Conservation (phyloP, 2,888 invertebrate species). For the Hemistola chrysoprasaria region DNA sequence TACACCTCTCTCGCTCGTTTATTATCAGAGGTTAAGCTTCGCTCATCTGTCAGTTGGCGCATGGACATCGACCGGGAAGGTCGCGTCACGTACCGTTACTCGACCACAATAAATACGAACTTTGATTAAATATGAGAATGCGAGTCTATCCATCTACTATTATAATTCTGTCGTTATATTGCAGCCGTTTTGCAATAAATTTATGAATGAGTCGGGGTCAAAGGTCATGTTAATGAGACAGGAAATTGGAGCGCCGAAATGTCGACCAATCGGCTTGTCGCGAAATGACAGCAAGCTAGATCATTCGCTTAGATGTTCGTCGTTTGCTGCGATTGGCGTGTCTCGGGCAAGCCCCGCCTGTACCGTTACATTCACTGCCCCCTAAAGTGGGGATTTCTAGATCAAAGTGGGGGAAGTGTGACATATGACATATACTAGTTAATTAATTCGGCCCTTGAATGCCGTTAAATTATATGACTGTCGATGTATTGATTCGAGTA, state of each 20-base stretch:
- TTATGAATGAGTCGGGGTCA: conserved; percentile 49
- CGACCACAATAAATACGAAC: conserved; percentile 62
- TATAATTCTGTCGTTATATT: too few relatives aligned
- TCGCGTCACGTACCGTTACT: conserved; percentile 66
- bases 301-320: conserved; percentile 76
- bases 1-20: conserved; percentile 65
- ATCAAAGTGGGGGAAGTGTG: conserved; percentile 64
- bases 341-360: conserved; percentile 71
- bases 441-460: conserved; percentile 60
- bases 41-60: conserved; percentile 78
- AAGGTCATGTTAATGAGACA: conserved; percentile 53
- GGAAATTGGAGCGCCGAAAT: conserved; percentile 50
- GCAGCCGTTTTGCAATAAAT: too few relatives aligned
- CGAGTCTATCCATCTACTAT: conserved; percentile 38
- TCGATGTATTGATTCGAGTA: conserved; percentile 17
- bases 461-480: conserved; percentile 40
- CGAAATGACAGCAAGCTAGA: conserved; percentile 79
- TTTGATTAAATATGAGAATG: too few relatives aligned
- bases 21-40: conserved; percentile 79
- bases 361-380: conserved; percentile 76
- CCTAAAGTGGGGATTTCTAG: conserved; percentile 73
- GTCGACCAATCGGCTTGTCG: conserved; percentile 72
- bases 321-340: conserved; percentile 74
- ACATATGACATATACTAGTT: conserved; percentile 66
- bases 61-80: conserved; percentile 72